Evolutionary conservation across 2,797 vertebrate species (phyloP), one percentile per base, ranked within the genome.

Genomic region (Setipinna tenuifilis): DNA sequence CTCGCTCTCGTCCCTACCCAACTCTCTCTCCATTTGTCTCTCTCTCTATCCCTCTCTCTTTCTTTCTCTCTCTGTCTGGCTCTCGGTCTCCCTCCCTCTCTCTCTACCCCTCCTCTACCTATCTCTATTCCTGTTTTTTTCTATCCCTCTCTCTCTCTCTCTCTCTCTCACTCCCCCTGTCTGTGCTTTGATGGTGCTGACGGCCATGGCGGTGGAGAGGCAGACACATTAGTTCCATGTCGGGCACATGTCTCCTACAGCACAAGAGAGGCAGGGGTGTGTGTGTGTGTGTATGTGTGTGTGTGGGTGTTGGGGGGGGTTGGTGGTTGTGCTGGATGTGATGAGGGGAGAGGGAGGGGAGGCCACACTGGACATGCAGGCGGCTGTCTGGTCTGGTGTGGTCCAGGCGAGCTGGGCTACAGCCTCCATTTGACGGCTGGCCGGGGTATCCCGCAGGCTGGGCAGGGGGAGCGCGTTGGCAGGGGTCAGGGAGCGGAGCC

Each of bases 351-450:
- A 9, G 9, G n/a, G 59, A 65, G 62, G 9, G n/a, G 59, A 65
- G 62, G 65, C 65, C 65, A 83, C 14, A 11, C 46, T 57, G 83
- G 78, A 23, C 83, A 82, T 23, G 54, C 19, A 21, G 46, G 35
- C 35, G 35, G 14, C 12, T 57, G 46, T 86, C 83, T 82, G 71
- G 71, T 83, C 83, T 41, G 61, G 59, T 48, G 68, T 82, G 62
- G 35, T 82, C 78, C 82, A n/a, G 44, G 14, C 78, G 54, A 35
- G 12, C 50, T 62, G 46, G 86, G 59, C 82, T 41, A 48, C 21
- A 28, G 31, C 57, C 83, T 65, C 21, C 46, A 35, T 19, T n/a
- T 12, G 46, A 44, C 50, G 86, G 28, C 28, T 58, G 86, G 71
- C 75, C 62, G 58, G 25, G 35, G 35, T 81, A 35, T 81, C 50